Evolutionary conservation across 2,113 vertebrate genomes (phyloP), one percentile per base, ranked within the genome.

Genomic region (Podocnemis expansa): DNA sequence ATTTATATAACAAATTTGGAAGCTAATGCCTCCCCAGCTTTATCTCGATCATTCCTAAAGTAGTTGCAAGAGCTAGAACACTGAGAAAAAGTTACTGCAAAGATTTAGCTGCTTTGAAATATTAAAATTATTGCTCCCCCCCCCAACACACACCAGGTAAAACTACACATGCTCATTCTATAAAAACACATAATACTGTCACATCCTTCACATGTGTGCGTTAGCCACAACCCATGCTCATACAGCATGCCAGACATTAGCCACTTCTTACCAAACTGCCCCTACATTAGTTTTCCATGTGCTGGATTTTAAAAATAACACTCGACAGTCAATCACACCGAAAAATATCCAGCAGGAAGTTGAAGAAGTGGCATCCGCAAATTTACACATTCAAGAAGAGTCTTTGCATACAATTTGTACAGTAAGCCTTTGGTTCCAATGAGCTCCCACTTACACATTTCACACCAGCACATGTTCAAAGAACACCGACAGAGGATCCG

Each of bases 241-340:
- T 90, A 94, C 94, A 92, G 93, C 94, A 85, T 82, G 94, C 92
- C 8, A 90, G 93, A 81, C 93, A 96, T 56, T 76, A 96, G 95
- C 93, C 78, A 0, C 92, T 45, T 97, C 95, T 92, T 84, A 86
- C 81, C 34, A 67, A 21, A 94, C 90, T 94, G 88, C 95, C 96
- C 95, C 96, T 95, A 96, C 96, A 95, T 87, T 88, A 92, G 88
- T 93, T 94, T 81, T 49, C 52, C 47, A 22, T 45, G 43, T 70
- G 38, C 91, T 94, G 60, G 85, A 91, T 87, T 97, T 87, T 93
- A 78, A 94, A 97, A 97, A 93, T 85, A 94, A 94, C 84, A 87
- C 84, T 25, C 45, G 6, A 60, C 73, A 73, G 6, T 34, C 81
- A n/a, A 49, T 27, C 84, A 38, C 56, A 21, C 41, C 55, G 92